Evolutionary conservation across 2,113 vertebrate genomes (phyloP), one percentile per base, ranked within the genome.

Genomic region (Sarotherodon lohbergeri): DNA sequence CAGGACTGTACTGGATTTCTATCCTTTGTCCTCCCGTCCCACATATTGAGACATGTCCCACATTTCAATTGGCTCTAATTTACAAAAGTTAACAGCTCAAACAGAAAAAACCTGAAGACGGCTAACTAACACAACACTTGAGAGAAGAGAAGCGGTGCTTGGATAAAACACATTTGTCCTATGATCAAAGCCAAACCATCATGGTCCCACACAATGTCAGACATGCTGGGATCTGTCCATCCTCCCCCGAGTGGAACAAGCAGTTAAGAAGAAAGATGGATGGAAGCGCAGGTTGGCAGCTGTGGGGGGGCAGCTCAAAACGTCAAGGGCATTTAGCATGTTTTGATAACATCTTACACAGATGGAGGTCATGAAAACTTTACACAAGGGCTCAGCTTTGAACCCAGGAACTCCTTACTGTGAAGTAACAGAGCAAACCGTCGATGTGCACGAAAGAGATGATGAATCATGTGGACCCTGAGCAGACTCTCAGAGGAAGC

Each of bases 191-290:
- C 2, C 19, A 68, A 41, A 41, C 63, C 63, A 46, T 10, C 68
- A 17, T 3, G 22, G 0, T 46, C 22, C 0, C 14, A 48, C 22
- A 3, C 39, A 1, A 24, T 16, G n/a, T 24, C 1, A 0, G 5
- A 43, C 4, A 32, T 76, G 43, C 16, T 76, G 43, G 71, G 43
- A 76, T 76, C 71, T 48, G 0, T 48, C 16, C 43, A 16, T 43
- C n/a, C 7, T 27, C 8, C 39, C 13, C 13, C 3, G 27, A 48
- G 27, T 0, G 27, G 43, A 50, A 19, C 16, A 11, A 76, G 71
- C 9, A 48, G 41, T 27, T 29, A 76, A 76, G 41, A 76, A 48
- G 24, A 17, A 10, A 76, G 22, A 73, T 48, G 66, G 39, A 16
- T 71, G 68, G 41, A 19, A 48, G 14, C 1, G 5, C 1, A 46